Evolutionary conservation across 2,888 invertebrate species (phyloP), one percentile per base, ranked within the genome.

Genomic region (Craniophora ligustri): DNA sequence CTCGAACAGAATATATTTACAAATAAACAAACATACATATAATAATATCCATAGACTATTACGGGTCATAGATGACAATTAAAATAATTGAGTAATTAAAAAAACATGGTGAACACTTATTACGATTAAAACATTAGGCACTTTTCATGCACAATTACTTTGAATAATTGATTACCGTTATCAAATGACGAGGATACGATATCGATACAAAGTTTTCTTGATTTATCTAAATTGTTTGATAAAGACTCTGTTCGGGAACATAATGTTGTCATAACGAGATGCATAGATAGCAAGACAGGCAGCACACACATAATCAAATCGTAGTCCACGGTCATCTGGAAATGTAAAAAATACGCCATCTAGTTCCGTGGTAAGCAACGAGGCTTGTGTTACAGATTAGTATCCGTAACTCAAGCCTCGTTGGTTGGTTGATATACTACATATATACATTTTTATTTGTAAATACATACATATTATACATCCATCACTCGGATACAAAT

Each of bases 151-250:
- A 31, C 21, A 32, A 10, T 23, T 19, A 13, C 21, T 5, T 26
- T 4, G 7, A 39, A 16, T 18, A n/a, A 41, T 49, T n/a, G 69
- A 63, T 38, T 74, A 86, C 87, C 80, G 54, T 78, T 76, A 63
- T 56, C 26, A 42, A 21, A 10, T n/a, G 35, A 16, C 21, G 45
- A 54, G 21, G 82, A 76, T 38, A 81, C 57, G 3, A 83, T 60
- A 11, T 73, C 66, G n/a, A 77, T 74, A 48, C 84, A 82, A 0
- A 84, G 58, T 51, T 78, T 81, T 42, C 66, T 81, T 16, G 78
- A 72, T 30, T 67, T 56, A 4, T 81, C 75, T 16, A 88, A 58
- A 34, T 77, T 76, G 0, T 67, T 65, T 10, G 78, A 74, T 14
- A 86, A 60, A 7, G 56, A 47, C 38, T 81, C 78, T 1, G 81